phyloP scores from a whole-genome alignment of 1,140 invertebrate genomes.

The Rhopalosiphum maidis region DNA sequence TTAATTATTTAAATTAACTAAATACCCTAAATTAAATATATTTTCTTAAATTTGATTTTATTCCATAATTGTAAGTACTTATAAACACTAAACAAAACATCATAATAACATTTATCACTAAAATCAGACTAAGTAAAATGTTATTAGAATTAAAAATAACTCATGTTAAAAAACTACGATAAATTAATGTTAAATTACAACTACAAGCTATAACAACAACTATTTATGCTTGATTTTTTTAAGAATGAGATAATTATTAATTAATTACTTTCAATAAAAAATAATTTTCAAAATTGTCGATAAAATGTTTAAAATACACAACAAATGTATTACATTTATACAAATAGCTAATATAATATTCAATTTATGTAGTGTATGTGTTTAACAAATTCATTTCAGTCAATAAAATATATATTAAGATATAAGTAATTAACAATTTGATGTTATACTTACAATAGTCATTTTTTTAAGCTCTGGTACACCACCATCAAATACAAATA shows the following conservation, averaged over 20 bases:
- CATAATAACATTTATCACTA: neutral
- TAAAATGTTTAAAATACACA: neutral
- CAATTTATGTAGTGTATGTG: neutral
- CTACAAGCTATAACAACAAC: too few relatives aligned
- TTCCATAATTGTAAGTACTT: too few relatives aligned
- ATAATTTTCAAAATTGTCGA: neutral
- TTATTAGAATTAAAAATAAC: neutral
- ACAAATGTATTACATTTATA: neutral
- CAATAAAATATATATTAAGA: neutral
- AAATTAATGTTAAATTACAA: neutral
- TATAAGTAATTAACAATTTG: neutral
- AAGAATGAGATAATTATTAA: too few relatives aligned
- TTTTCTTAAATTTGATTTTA: neutral
- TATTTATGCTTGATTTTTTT: too few relatives aligned
- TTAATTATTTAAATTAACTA: neutral
- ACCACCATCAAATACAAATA: constrained; percentile 99
- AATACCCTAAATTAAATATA: neutral
- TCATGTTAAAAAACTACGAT: neutral
- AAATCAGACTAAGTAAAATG: neutral
- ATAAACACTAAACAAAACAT: too few relatives aligned
- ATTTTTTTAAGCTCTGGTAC: constrained; percentile 89
- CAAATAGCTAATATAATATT: neutral
- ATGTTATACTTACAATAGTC: constrained; percentile 79
- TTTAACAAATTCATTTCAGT: neutral
- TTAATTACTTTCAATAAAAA: too few relatives aligned